Evolutionary conservation across 2,888 invertebrate species (phyloP).

Genomic region (Selenia dentaria): DNA sequence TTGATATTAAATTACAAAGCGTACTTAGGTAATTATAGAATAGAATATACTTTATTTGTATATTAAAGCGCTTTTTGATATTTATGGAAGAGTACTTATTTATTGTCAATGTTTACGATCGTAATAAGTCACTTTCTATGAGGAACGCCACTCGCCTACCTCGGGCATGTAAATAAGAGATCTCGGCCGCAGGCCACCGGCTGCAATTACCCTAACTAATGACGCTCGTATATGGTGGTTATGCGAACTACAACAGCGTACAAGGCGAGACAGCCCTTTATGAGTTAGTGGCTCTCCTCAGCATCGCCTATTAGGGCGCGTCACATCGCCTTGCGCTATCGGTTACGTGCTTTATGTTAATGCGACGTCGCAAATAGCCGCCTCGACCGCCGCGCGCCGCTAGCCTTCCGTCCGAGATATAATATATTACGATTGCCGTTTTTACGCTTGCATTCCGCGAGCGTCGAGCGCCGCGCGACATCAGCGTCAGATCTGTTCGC

Average conservation of each 20-base stretch:
- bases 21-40: background rate
- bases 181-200: slow-evolving; percentile 29
- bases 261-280: slow-evolving; percentile 34
- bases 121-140: slow-evolving; percentile 18
- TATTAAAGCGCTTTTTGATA: background rate
- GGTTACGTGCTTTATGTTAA: slow-evolving; percentile 34
- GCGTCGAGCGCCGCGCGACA: background rate
- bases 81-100: background rate
- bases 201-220: slow-evolving; percentile 48
- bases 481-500: slow-evolving; percentile 12
- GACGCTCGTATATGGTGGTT: slow-evolving; percentile 45
- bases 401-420: slow-evolving; percentile 24
- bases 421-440: slow-evolving; percentile 14
- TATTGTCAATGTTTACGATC: background rate
- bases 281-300: slow-evolving; percentile 34
- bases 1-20: background rate
- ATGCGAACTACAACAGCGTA: slow-evolving; percentile 35
- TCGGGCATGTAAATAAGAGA: slow-evolving; percentile 47
- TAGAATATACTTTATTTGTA: no score
- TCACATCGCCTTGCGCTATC: slow-evolving; percentile 15
- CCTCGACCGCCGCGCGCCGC: slow-evolving; percentile 5
- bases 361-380: slow-evolving; percentile 22
- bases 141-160: slow-evolving; percentile 26
- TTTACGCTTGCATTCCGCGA: slow-evolving; percentile 15
- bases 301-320: slow-evolving; percentile 30